These are phyloP conservation scores for Acropora yongei DNA, from an alignment of 64 coral and sea anemone species.

Conservation along the genomic window DNA sequence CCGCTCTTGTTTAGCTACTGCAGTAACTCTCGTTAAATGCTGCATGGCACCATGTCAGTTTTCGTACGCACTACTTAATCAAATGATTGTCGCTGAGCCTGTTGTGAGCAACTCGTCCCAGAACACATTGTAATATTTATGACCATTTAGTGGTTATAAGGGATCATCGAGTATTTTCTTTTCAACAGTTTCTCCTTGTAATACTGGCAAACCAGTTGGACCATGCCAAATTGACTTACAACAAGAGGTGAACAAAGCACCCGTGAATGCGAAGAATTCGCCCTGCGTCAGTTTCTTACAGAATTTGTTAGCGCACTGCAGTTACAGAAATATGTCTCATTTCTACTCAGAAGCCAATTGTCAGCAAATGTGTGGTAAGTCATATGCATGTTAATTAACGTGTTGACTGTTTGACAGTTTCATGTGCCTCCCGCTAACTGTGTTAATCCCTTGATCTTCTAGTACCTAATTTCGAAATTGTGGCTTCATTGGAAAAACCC, in stretches of 20 bases:
- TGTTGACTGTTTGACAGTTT: background rate
- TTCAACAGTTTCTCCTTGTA: conserved; percentile 60
- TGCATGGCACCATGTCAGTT: too few relatives aligned
- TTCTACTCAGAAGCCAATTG: conserved; percentile 74
- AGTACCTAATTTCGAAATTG: too few relatives aligned
- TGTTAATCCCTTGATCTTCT: too few relatives aligned
- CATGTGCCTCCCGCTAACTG: background rate
- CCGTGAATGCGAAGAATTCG: conserved; percentile 44
- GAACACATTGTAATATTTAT: too few relatives aligned
- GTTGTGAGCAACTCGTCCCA: too few relatives aligned
- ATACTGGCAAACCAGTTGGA: conserved; percentile 64
- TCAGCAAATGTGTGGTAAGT: conserved; percentile 84
- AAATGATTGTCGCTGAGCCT: too few relatives aligned
- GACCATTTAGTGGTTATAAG: too few relatives aligned
- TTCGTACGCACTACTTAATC: too few relatives aligned
- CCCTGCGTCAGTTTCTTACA: conserved; percentile 84
- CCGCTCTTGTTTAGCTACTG: too few relatives aligned
- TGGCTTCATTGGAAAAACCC: too few relatives aligned
- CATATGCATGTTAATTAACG: background rate
- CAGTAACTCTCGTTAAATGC: too few relatives aligned
- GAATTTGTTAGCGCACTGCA: conserved; percentile 62
- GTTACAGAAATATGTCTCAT: conserved; percentile 60
- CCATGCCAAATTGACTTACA: conserved; percentile 74
- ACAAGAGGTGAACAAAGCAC: conserved; percentile 56
- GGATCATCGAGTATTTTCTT: background rate